Conservation (phyloP, 2,113 vertebrate genomes). For the Syngnathoides biaculeatus region DNA sequence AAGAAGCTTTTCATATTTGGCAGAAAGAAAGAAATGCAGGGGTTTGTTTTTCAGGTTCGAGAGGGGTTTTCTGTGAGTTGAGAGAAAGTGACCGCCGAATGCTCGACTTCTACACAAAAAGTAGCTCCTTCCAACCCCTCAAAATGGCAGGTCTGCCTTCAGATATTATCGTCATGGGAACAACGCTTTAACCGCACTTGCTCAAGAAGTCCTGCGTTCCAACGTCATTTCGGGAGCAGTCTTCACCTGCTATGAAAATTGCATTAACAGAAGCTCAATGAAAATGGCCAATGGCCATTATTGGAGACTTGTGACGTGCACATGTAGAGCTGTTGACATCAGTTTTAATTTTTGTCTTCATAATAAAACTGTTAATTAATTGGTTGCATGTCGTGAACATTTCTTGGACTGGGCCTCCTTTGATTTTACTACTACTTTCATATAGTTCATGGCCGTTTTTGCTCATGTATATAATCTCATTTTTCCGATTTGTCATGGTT, state of each 20-base stretch:
- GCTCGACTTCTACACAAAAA: slow-evolving; percentile 86
- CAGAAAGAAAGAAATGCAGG: background rate
- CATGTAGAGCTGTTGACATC: background rate
- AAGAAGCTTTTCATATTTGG: background rate
- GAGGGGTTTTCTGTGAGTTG: slow-evolving; percentile 90
- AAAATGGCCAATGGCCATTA: background rate
- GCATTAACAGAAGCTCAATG: background rate
- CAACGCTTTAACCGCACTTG: slow-evolving; percentile 74
- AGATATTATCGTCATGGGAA: slow-evolving; percentile 85
- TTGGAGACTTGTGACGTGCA: background rate
- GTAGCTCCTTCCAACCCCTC: slow-evolving; percentile 84
- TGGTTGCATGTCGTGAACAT: background rate
- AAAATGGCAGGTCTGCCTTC: slow-evolving; percentile 81
- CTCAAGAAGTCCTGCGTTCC: background rate
- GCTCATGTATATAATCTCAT: no score
- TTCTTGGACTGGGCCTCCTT: background rate
- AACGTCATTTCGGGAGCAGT: background rate
- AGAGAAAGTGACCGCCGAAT: slow-evolving; percentile 85
- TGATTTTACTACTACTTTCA: background rate
- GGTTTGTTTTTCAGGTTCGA: slow-evolving; percentile 77
- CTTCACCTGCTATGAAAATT: background rate
- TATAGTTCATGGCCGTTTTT: no score
- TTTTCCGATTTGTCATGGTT: no score
- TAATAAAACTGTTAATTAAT: background rate
- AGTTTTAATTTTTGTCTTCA: background rate